Evolutionary conservation across 2,797 vertebrate species (phyloP).

Genomic region (Pantherophis alleghaniensis): DNA sequence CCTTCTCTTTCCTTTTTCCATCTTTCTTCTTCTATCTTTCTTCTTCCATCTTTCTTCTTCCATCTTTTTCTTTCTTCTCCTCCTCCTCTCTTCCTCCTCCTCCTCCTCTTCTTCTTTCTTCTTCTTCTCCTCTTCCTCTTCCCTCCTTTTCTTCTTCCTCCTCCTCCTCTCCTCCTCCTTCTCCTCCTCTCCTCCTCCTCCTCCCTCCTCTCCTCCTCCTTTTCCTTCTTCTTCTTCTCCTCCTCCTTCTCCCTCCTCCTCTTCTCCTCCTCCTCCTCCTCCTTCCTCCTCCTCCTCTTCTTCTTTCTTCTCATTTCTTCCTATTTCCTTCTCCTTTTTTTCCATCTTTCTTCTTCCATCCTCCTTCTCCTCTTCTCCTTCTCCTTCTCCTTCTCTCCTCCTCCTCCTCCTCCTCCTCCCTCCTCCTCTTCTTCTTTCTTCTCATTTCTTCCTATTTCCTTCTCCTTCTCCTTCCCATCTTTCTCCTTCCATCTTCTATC

Average conservation of each 20-base stretch:
- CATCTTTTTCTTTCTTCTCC: no score
- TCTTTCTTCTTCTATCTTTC: background rate
- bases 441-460: background rate
- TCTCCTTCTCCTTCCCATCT: no score
- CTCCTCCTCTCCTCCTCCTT: no score
- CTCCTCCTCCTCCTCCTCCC: no score
- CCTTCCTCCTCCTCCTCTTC: accelerated
- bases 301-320: accelerated
- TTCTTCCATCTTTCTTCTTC: background rate
- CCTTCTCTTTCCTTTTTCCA: background rate
- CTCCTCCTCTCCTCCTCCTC: no score
- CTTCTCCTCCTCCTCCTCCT: no score
- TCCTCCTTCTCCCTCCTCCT: no score
- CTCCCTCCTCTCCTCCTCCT: no score
- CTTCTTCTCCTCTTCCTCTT: background rate
- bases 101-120: background rate
- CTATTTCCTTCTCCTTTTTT: background rate
- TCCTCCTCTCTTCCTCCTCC: background rate
- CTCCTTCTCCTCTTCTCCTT: background rate
- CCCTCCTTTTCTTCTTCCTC: no score
- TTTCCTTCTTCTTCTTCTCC: no score
- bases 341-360: background rate
- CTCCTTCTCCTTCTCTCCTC: no score
- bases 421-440: background rate
- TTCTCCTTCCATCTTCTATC: no score